A percentile compares a stretch with the other conserved stretches of the same genome.
Conservation (phyloP, 2,888 invertebrate genomes). For the Hyalella azteca region DNA sequence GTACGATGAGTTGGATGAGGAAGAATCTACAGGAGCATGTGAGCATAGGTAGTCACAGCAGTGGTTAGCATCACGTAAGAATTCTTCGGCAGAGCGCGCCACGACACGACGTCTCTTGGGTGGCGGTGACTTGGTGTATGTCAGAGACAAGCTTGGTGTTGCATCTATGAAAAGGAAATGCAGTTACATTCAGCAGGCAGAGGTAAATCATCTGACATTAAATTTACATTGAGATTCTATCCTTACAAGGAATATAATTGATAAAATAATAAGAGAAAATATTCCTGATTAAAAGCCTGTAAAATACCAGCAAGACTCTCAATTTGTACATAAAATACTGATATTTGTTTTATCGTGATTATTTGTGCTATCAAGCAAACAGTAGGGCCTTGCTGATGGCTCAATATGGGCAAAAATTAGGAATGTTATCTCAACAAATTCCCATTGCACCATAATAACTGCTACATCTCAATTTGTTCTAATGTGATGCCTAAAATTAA, state of each 20-base stretch:
- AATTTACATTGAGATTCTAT: neutral
- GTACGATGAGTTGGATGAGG: too few relatives aligned
- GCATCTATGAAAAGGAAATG: neutral
- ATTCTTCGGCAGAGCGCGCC: neutral
- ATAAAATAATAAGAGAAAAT: neutral
- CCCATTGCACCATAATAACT: too few relatives aligned
- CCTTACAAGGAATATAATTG: neutral
- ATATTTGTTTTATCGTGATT: neutral
- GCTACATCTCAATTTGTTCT: too few relatives aligned
- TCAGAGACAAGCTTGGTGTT: neutral
- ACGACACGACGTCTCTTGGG: neutral
- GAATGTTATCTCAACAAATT: too few relatives aligned
- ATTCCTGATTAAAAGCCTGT: too few relatives aligned
- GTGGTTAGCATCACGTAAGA: neutral
- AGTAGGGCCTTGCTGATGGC: too few relatives aligned
- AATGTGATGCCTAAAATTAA: too few relatives aligned
- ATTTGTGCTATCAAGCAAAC: too few relatives aligned
- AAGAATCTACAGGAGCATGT: neutral
- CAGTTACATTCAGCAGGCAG: neutral
- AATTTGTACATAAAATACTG: too few relatives aligned
- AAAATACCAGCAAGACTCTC: too few relatives aligned
- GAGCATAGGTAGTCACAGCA: conserved; percentile 15
- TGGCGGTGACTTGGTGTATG: neutral
- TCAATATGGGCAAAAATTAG: too few relatives aligned
- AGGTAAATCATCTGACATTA: neutral